Base-by-base conservation (phyloP, 2,888 invertebrate species). In the Dryadula phaetusa region DNA sequence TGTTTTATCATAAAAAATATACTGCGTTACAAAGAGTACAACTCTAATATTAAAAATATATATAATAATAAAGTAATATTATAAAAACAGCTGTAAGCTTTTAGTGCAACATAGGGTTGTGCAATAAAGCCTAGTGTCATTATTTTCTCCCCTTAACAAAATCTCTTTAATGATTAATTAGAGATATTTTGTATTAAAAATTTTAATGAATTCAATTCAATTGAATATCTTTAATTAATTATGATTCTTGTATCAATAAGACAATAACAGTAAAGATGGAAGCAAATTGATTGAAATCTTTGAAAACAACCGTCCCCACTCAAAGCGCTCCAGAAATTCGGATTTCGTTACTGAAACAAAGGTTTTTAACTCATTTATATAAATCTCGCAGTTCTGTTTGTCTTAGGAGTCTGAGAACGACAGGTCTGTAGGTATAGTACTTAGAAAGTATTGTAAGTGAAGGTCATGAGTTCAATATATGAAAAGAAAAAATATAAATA, bases 311-410 rank as follows among this genome's bases (percentile, higher is more conserved):
- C n/a, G n/a, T 34, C 37, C 22, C 32, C 32, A 52, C 54, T 54
- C 37, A 37, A 40, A 54, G 37, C 37, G 37, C 37, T 54, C 22
- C 37, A 54, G 14, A 40, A 22, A 20, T 37, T 37, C 54, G 10
- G 3, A 54, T n/a, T 54, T 54, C 14, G 54, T 22, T 22, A 40
- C 22, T 37, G 54, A 54, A 34, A 54, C 20, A 54, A 54, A 54
- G 16, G 28, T 20, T 54, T n/a, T 18, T 14, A 37, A 7, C 8
- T 54, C 14, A 54, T 52, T 28, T n/a, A 37, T 18, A 37, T 37
- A 54, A 37, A 37, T 54, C 34, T 20, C 14, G 37, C 20, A 34
- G 37, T 20, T 37, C 20, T 25, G 20, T 54, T 12, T 20, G 20
- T 8, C 10, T 10, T 18, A 8, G 18, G 2, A 3, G 1, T 44